Base-by-base conservation (phyloP, 2,888 invertebrate genomes). In the Emmelina monodactyla region DNA sequence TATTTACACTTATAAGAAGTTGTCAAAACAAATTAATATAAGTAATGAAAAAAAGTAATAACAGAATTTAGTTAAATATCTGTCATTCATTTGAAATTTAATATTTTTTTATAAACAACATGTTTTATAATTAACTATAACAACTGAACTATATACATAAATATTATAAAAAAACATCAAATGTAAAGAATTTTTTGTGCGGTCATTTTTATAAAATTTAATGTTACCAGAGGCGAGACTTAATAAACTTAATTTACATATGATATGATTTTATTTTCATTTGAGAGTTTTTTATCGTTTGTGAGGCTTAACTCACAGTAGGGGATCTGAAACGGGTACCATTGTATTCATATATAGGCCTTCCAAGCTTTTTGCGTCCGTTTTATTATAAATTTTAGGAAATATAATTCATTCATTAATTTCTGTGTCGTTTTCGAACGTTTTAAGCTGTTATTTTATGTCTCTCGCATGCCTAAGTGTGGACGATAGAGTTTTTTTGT, bases 171-270 rank as follows among this genome's bases (percentile, higher is more conserved):
- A n/a, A n/a, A n/a, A n/a, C n/a, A n/a, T n/a, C n/a, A n/a, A n/a
- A n/a, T n/a, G n/a, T n/a, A n/a, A n/a, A n/a, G n/a, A n/a, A n/a
- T n/a, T n/a, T n/a, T n/a, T n/a, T n/a, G n/a, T n/a, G n/a, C n/a
- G n/a, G n/a, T n/a, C n/a, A n/a, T 25, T 10, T 11, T 7, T 10
- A 25, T 25, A 25, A 10, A 9, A 25, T 25, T 25, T 3, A 25
- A 10, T n/a, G n/a, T 11, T 9, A 19, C 19, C 25, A 25, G 25
- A 25, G 25, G 25, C 25, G 52, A 53, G 50, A 51, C 54, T 62
- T 62, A 59, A 72, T 60, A 67, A 68, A 70, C 73, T 70, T 61
- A 69, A 76, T 75, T 76, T 75, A 70, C 68, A 66, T 73, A 68
- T 60, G 63, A 25, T 25, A 25, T 25, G 58, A 62, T 71, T 70